Base-by-base conservation (phyloP, 2,797 vertebrate genomes). In the Meda fulgida region DNA sequence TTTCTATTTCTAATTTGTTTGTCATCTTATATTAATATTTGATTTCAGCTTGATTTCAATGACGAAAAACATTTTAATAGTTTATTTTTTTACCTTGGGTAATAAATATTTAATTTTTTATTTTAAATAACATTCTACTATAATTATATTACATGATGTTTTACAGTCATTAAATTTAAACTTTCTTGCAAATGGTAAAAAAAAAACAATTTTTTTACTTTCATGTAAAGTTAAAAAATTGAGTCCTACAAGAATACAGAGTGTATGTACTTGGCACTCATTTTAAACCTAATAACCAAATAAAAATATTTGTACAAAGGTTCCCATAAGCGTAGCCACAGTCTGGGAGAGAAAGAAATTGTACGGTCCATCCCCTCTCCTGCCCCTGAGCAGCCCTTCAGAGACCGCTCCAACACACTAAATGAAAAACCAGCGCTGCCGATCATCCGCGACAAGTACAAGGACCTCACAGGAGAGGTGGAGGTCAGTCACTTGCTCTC, bases 381-480 rank as follows among this genome's bases (percentile, higher is more conserved):
- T 0, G 95, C 95, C 51, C 92, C 95, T 36, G 98, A 99, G 76
- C 97, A 97, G 92, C 95, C 95, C 0, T 99, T 99, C 89, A 94
- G 98, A 89, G 98, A 99, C 87, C 95, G 98, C 0, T 99, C 98
- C 0, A 98, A 96, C 92, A 99, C 98, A 0, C 93, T 99, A 53
- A 99, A 93, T 2, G 98, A 99, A 93, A 99, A 97, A 88, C 96
- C 98, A 0, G 95, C 96, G 0, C 93, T 99, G 91, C 98, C 98
- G 0, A 95, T 99, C 88, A 99, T 99, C 93, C 95, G 98, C 19
- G 98, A 99, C 96, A 99, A 98, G 87, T 99, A 99, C 95, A 99
- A 97, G 92, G 98, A 99, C 90, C 95, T 99, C 77, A 99, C 98
- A 0, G 98, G 98, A 80, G 98, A 99, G 89, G 98, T 99, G 53